Base-by-base conservation (phyloP, 30 jellyfish, hydroid and myxozoan genomes). In the Cassiopea andromeda region DNA sequence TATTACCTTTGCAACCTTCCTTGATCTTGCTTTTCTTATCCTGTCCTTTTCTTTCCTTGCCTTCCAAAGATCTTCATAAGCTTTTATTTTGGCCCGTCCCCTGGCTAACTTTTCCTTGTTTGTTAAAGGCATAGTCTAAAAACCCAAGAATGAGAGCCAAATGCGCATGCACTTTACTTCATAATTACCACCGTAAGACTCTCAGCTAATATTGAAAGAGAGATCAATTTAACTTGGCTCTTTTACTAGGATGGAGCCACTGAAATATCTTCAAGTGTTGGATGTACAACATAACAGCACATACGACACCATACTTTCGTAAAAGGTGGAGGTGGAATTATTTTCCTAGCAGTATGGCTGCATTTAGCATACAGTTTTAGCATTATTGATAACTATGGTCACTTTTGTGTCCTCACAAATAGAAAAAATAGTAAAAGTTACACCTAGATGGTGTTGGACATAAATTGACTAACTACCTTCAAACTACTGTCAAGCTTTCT, bases 61-160 rank as follows among this genome's bases (percentile, higher is more conserved):
- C 78, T 85, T 85, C 93, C 87, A 75, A 85, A 71, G 87, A 48
- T 85, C 81, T 75, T 74, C 81, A 85, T 57, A 87, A 85, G 87
- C 93, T 61, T 85, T 73, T 10, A 83, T 73, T 75, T 68, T 83
- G 44, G 84, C 91, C 73, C 58, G 75, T 48, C 91, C 75, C 75
- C 91, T 66, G 74, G 91, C 43, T 18, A 68, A 81, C 69, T 70
- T 83, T 69, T 83, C 77, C 69, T 83, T 83, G 91, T 67, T 68
- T 83, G 84, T 83, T 69, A 83, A 60, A 68, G 91, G 91, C 91
- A 67, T 83, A 46, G 73, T 83, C 68, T 60, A 61, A 68, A 81
- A 81, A 81, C 69, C 81, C 44, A 58, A 48, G 57, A 59, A 8
- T 48, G 43, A 77, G 57, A 79, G 43, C 49, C 38, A 27, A 79